Base-by-base conservation (phyloP, 2,888 invertebrate genomes). In the Congeria kusceri region DNA sequence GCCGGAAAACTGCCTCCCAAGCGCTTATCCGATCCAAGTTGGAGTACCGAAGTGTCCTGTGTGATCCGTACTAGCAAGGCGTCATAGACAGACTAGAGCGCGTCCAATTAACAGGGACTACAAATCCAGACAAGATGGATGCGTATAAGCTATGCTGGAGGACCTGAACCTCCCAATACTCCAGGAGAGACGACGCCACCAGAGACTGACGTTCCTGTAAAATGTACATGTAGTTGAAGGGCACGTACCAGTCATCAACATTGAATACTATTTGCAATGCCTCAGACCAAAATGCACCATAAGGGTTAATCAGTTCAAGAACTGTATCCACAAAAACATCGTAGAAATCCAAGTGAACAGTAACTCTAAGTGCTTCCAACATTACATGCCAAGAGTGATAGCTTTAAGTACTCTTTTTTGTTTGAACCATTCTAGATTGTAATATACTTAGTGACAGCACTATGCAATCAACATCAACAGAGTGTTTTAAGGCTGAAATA, bases 161-260 rank as follows among this genome's bases (percentile, higher is more conserved):
- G 39, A 72, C 11, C 53, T 80, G 18, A 28, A 73, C 11, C 62
- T 73, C 5, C 46, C 47, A 18, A 18, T 62, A 39, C 63, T 72
- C 1, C 62, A 67, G 23, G 58, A 68, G 9, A 46, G 64, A 57
- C 47, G 49, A 7, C n/a, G 28, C 27, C 29, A 64, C 18, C 53
- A 58, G n/a, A n/a, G n/a, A n/a, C n/a, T n/a, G n/a, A n/a, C n/a
- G n/a, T n/a, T n/a, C n/a, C n/a, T n/a, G n/a, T n/a, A n/a, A n/a
- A n/a, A n/a, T n/a, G n/a, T n/a, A n/a, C n/a, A n/a, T n/a, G n/a
- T n/a, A 59, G 59, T 59, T 27, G 49, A 68, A 61, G 58, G 46
- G 58, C 47, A 47, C 18, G 59, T 68, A 68, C 68, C 46, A 53
- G 70, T 39, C 32, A n/a, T n/a, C n/a, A n/a, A n/a, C n/a, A n/a